These are phyloP conservation scores for Lophius americanus DNA, from an alignment of 2,797 vertebrate genomes.

Conservation along the genomic window DNA sequence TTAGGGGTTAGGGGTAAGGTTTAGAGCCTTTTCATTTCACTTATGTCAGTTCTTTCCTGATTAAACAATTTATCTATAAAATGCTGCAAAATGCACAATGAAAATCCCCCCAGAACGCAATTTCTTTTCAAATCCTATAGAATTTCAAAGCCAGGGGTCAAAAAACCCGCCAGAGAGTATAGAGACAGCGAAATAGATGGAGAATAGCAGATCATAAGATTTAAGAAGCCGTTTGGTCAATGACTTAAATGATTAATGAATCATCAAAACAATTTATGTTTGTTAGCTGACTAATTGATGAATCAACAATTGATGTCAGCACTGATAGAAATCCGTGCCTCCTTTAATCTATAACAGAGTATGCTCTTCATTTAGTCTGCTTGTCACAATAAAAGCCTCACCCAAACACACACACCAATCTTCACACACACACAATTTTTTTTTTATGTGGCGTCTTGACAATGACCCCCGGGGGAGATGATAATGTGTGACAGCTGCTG, in stretches of 20 bases:
- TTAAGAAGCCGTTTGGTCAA: not conserved
- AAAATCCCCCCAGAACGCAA: too few species aligned
- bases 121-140: too few species aligned
- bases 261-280: not conserved
- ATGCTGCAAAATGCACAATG: not conserved
- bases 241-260: not conserved
- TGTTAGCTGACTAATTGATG: not conserved
- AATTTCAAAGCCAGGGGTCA: too few species aligned
- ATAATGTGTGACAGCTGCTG: conserved; percentile 88
- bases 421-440: conserved; percentile 11
- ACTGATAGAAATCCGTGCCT: not conserved
- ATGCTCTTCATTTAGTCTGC: conserved; percentile 7
- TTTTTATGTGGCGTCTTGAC: conserved; percentile 50
- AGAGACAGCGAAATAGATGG: too few species aligned
- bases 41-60: not conserved
- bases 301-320: not conserved
- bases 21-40: too few species aligned
- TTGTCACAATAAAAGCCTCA: conserved; percentile 28
- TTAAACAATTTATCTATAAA: not conserved
- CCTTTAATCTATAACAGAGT: not conserved
- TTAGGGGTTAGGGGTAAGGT: too few species aligned
- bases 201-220: not conserved
- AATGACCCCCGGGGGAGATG: conserved; percentile 72
- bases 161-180: too few species aligned
- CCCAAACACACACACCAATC: conserved; percentile 10